Base-by-base conservation (phyloP, 2,888 invertebrate genomes). In the Sisyra terminalis region DNA sequence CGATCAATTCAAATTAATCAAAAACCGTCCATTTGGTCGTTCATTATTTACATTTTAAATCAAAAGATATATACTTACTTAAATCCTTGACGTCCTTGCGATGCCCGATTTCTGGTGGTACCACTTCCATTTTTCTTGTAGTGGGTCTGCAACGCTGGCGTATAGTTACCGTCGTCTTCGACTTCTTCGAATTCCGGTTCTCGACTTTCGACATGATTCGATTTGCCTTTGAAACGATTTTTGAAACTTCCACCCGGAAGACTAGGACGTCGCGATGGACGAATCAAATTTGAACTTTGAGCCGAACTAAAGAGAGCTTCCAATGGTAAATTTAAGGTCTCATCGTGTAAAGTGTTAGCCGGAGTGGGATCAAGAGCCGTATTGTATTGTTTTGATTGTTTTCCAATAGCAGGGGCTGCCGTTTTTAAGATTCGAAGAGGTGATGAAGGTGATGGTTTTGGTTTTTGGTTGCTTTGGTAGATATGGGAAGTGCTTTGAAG, bases 401-500 rank as follows among this genome's bases (percentile, higher is more conserved):
- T 51, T 58, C 64, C 70, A 34, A 63, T 57, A 31, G 67, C 65
- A 1, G 82, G 80, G 13, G 78, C 79, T n/a, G 77, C 75, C 0
- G 85, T 85, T 64, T 85, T 84, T 37, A 83, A 57, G 45, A 84
- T 80, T 52, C 80, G 70, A 43, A 77, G 68, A 0, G 78, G 68
- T 32, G 72, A 73, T 30, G 75, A 71, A 1, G 82, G 76, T 34
- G 73, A 69, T 47, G 81, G 77, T 63, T 78, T 79, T 6, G 64
- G 69, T 54, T 74, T 71, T 45, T 60, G 58, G 10, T 53, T 54
- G 43, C 56, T 56, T 48, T 70, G 68, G 45, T 75, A 60, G 31
- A 81, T 63, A 54, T 77, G 78, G 1, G 87, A 84, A 32, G 83
- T 81, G 53, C 85, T 86, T 55, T 86, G 85, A 24, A 88, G 64